Conservation (phyloP, 2,113 vertebrate genomes). For the Dermatemys mawii region DNA sequence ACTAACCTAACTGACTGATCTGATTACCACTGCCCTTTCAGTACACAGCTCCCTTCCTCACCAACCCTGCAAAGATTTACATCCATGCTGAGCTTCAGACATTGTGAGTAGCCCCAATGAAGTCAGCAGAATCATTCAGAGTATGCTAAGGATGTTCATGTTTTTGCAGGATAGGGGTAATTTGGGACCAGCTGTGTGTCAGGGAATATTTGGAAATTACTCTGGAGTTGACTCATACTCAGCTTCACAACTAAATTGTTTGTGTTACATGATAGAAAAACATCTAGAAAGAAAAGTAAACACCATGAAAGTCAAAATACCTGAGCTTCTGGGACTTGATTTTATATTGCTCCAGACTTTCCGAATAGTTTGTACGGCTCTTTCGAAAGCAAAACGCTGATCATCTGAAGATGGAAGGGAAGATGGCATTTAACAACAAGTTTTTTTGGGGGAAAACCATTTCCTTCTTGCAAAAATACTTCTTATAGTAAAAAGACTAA, state of each 20-base stretch:
- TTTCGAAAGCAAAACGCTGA: not conserved
- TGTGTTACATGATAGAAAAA: not conserved
- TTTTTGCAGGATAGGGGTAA: not conserved
- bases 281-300: not conserved
- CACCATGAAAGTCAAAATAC: not conserved
- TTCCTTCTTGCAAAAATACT: not conserved
- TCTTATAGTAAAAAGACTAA: not conserved
- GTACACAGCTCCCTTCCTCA: not conserved
- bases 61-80: not conserved
- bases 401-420: not conserved
- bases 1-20: not conserved
- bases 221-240: not conserved
- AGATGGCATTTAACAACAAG: not conserved
- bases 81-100: not conserved
- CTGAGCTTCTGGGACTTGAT: not conserved
- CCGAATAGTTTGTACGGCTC: not conserved
- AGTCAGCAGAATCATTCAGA: not conserved
- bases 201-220: not conserved
- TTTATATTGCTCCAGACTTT: conserved; percentile 8
- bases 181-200: not conserved
- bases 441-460: not conserved
- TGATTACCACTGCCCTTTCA: not conserved
- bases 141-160: not conserved
- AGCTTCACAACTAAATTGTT: not conserved
- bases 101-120: not conserved